Evolutionary conservation across 2,113 vertebrate genomes (phyloP), one percentile per base, ranked within the genome.

Genomic region (Lampris incognitus): DNA sequence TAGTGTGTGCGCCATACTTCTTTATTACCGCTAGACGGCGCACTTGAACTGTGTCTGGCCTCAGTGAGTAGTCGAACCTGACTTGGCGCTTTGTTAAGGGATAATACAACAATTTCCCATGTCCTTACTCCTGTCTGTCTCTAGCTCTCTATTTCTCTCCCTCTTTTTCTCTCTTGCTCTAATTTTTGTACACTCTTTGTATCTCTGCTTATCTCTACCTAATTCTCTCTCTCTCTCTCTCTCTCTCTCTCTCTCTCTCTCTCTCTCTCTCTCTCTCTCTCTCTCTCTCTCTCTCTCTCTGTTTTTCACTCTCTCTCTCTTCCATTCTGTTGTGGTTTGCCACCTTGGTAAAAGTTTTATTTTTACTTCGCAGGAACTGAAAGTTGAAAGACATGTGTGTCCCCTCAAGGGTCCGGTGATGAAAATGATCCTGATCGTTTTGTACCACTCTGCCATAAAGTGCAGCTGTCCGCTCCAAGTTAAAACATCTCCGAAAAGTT

Each of bases 341-440:
- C 66, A 48, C 80, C 57, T 39, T 1, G 60, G 63, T 71, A 24
- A 73, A 67, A 52, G 63, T 83, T 69, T 66, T 60, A 61, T 66
- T 69, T 81, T 13, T 69, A 64, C 24, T 24, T 24, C 24, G 0
- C 24, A 24, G 24, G 24, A 24, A 24, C 24, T 24, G 69, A 38
- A 13, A 79, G 77, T 55, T 75, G 60, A 77, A 63, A 83, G 72
- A 66, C 69, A 76, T 2, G 67, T 75, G 75, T 83, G 75, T 79
- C 78, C 60, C 76, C 56, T 69, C 58, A 56, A 9, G 13, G 71
- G 73, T 60, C 73, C 74, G 75, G 70, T 83, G 74, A 87, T 62
- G 83, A 83, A 91, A 77, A 81, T 49, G 77, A 88, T 84, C 88
- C 85, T 37, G 70, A 76, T 80, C 80, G 50, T 82, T 82, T 83